phyloP scores from a whole-genome alignment of 2,113 vertebrate genomes.

The Siphamia tubifer region DNA sequence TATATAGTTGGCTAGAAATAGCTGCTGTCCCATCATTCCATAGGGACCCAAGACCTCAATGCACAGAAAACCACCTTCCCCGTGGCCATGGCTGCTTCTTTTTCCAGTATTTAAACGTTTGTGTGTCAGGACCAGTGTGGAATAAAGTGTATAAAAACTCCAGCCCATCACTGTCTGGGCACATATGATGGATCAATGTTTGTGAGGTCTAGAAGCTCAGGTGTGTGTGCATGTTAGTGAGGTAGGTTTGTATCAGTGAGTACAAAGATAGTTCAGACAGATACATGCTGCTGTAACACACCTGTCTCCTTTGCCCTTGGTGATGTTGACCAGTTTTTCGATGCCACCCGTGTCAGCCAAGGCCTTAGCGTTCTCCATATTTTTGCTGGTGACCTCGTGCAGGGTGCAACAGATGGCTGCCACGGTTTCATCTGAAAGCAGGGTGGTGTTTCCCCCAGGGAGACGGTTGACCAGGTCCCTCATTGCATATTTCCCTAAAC shows the following conservation, averaged over 20 bases:
- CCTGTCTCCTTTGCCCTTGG: slow-evolving; percentile 95
- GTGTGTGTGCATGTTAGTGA: not conserved
- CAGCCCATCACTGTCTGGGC: not conserved
- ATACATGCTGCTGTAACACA: slow-evolving; percentile 37
- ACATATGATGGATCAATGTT: not conserved
- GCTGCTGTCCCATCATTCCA: slow-evolving; percentile 45
- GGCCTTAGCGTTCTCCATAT: slow-evolving; percentile 99
- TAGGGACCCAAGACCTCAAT: slow-evolving; percentile 39
- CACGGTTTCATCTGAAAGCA: slow-evolving; percentile 92
- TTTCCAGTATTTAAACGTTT: not conserved
- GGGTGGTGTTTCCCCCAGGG: slow-evolving; percentile 85
- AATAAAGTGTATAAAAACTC: too few species aligned
- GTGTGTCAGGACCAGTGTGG: too few species aligned
- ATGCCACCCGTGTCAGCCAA: slow-evolving; percentile 94
- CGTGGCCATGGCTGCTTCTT: slow-evolving; percentile 20
- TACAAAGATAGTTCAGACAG: not conserved
- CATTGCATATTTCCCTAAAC: slow-evolving; percentile 95
- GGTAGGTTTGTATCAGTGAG: not conserved
- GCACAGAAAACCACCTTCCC: slow-evolving; percentile 53
- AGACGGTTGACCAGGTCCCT: slow-evolving; percentile 96
- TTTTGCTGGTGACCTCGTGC: slow-evolving; percentile 97
- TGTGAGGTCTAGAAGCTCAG: not conserved
- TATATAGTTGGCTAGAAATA: slow-evolving; percentile 59
- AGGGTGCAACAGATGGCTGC: slow-evolving; percentile 96
- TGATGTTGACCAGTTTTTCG: slow-evolving; percentile 98